Conservation (phyloP, 2,888 invertebrate genomes). For the Drosophila meridionalis region DNA sequence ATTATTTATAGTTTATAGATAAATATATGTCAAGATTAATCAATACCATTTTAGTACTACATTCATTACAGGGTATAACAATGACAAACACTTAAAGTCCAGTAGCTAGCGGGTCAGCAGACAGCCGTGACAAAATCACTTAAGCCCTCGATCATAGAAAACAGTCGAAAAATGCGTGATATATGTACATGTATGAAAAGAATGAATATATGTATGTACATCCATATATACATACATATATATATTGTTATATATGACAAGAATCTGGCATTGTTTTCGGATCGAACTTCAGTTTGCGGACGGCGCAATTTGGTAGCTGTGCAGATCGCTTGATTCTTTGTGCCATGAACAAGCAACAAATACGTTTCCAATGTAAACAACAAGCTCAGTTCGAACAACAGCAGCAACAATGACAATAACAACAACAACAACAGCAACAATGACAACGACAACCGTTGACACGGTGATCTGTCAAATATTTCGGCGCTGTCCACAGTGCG, state of each 20-base stretch:
- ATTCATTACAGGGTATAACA: conserved; percentile 7
- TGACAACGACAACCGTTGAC: conserved; percentile 58
- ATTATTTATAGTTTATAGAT: neutral
- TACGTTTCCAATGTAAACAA: conserved; percentile 54
- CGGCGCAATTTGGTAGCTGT: conserved; percentile 44
- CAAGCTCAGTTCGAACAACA: conserved; percentile 31
- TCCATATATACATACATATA: neutral
- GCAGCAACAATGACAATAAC: conserved; percentile 19
- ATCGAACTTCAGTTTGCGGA: conserved; percentile 1
- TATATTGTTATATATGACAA: conserved; percentile 2
- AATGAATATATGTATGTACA: neutral
- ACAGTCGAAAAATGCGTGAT: conserved; percentile 9
- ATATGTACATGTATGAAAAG: neutral
- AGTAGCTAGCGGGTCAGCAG: conserved; percentile 45
- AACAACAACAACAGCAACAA: conserved; percentile 27
- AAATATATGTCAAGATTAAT: neutral
- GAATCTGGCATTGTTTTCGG: conserved; percentile 16
- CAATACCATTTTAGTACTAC: neutral
- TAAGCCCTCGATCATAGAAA: conserved; percentile 20
- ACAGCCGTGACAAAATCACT: conserved; percentile 28
- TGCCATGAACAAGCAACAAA: conserved; percentile 48
- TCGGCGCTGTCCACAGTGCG: conserved; percentile 52
- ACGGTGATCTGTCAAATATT: conserved; percentile 74
- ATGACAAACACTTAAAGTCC: conserved; percentile 33
- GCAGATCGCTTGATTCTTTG: conserved; percentile 21